Percentiles rank a stretch among this genome's conserved stretches.
phyloP scores from a whole-genome alignment of 2,113 vertebrate species.

The Scomber colias region DNA sequence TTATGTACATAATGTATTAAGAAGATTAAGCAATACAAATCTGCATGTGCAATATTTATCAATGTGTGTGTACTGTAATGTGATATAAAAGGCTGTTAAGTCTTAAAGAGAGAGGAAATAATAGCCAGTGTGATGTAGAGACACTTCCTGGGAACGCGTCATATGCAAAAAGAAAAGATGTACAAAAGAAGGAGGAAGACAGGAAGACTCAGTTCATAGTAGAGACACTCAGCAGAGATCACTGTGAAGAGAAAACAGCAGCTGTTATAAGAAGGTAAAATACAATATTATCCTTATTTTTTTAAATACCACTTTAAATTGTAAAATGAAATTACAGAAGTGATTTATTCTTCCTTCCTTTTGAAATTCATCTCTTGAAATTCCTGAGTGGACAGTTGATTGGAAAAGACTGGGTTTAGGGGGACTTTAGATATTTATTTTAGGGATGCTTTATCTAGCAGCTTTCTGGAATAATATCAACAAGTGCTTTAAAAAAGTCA shows the following conservation, averaged over 20 bases:
- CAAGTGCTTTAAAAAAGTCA: too few species aligned
- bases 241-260: constrained; percentile 1
- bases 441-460: too few species aligned
- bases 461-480: too few species aligned
- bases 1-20: too few species aligned
- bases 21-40: too few species aligned
- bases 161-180: constrained; percentile 20
- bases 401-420: too few species aligned
- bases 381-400: too few species aligned
- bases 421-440: too few species aligned
- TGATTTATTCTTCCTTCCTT: too few species aligned
- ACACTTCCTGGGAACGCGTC: background rate
- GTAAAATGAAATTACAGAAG: background rate
- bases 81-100: background rate
- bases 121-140: background rate
- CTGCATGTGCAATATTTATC: too few species aligned
- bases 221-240: constrained; percentile 1
- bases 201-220: constrained; percentile 3
- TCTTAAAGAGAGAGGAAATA: background rate
- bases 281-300: background rate
- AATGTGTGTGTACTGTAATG: too few species aligned
- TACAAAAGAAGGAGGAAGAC: constrained; percentile 28
- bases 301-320: background rate
- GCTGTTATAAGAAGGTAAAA: constrained; percentile 19
- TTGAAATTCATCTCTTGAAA: too few species aligned